Conservation (phyloP, 2,113 vertebrate species). For the Megaptera novaeangliae region DNA sequence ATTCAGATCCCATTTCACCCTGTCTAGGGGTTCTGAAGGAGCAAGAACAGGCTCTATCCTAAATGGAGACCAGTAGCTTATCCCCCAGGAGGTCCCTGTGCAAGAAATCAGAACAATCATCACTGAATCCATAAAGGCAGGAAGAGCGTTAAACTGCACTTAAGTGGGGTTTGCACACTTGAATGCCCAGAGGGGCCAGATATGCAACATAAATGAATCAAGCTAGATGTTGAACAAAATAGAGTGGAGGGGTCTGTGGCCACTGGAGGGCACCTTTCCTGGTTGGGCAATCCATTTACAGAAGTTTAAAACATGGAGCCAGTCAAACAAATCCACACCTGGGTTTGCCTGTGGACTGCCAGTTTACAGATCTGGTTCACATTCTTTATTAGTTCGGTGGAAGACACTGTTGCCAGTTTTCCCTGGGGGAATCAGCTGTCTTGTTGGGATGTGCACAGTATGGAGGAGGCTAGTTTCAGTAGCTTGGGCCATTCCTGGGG, state of each 20-base stretch:
- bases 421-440: not conserved
- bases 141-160: not conserved
- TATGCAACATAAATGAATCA: not conserved
- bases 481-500: not conserved
- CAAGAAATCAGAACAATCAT: not conserved
- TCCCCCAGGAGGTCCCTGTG: not conserved
- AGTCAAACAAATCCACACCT: not conserved
- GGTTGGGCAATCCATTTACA: not conserved
- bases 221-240: not conserved
- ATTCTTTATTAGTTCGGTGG: not conserved
- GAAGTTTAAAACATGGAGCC: not conserved
- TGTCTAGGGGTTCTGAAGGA: not conserved
- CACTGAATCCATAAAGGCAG: not conserved
- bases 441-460: no score
- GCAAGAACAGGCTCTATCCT: not conserved
- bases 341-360: not conserved
- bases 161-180: not conserved
- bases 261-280: not conserved
- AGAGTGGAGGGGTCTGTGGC: not conserved
- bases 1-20: not conserved
- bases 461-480: not conserved
- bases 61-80: not conserved
- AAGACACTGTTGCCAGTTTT: not conserved
- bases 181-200: not conserved
- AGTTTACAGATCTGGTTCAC: not conserved